phyloP scores from a whole-genome alignment of 2,888 invertebrate species.

The Aricia artaxerxes region DNA sequence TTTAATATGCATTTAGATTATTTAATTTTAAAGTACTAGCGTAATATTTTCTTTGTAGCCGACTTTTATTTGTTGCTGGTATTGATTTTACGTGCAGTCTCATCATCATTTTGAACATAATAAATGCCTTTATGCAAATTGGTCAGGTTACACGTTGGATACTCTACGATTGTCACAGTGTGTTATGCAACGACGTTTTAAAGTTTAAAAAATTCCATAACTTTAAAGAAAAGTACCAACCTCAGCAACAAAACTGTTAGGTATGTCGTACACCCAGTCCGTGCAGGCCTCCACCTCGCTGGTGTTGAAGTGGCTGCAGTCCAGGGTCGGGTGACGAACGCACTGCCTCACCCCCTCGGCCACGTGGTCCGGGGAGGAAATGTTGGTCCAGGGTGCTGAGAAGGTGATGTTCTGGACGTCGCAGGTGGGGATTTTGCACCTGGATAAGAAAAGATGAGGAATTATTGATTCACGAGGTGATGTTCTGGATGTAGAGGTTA shows the following conservation, averaged over 20 bases:
- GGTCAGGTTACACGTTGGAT: too few relatives aligned
- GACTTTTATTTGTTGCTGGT: too few relatives aligned
- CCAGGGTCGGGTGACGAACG: constrained; percentile 43
- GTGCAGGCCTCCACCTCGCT: constrained; percentile 48
- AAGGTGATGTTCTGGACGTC: constrained; percentile 48
- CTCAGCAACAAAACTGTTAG: constrained; percentile 68
- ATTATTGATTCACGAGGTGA: too few relatives aligned
- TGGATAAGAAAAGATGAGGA: constrained; percentile 39
- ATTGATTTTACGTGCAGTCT: too few relatives aligned
- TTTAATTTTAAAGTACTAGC: too few relatives aligned
- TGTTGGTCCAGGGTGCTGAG: constrained; percentile 52
- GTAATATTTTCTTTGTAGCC: too few relatives aligned
- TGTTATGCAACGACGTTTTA: too few relatives aligned
- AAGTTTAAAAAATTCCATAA: too few relatives aligned
- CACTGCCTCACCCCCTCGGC: constrained; percentile 54
- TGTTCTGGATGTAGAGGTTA: too few relatives aligned
- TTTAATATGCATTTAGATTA: not conserved
- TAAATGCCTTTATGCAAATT: too few relatives aligned
- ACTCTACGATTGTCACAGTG: too few relatives aligned
- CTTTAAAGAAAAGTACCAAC: constrained; percentile 44
- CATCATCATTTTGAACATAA: too few relatives aligned
- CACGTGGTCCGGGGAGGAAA: constrained; percentile 42
- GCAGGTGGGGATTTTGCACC: constrained; percentile 60
- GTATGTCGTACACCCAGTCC: constrained; percentile 63
- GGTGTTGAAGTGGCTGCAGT: constrained; percentile 47